phyloP scores from a whole-genome alignment of 2,888 invertebrate genomes.

The Aphidoletes aphidimyza region DNA sequence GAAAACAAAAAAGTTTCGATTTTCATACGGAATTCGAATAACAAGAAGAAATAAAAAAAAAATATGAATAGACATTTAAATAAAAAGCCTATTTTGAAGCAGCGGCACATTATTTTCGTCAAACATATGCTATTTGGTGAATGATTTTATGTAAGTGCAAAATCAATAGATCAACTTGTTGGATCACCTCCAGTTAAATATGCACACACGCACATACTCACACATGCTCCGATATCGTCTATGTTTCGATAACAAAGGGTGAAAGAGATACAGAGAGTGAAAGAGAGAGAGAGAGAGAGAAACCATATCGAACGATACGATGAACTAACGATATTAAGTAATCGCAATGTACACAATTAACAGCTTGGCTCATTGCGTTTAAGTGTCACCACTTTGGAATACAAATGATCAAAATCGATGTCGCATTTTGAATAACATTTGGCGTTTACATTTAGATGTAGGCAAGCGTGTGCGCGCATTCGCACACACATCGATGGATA shows the following conservation, averaged over 20 bases:
- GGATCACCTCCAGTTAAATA: not conserved
- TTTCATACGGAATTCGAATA: too few relatives aligned
- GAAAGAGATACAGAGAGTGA: not conserved
- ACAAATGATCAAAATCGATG: conserved; percentile 15
- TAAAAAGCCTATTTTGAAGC: too few relatives aligned
- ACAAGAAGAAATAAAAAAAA: too few relatives aligned
- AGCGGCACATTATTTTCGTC: not conserved
- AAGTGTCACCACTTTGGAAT: not conserved
- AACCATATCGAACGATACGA: not conserved
- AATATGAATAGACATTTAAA: too few relatives aligned
- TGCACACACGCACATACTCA: not conserved
- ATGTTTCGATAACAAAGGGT: not conserved
- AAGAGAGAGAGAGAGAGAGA: not conserved
- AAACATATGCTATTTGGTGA: not conserved
- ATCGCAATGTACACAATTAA: conserved; percentile 17
- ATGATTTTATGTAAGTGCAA: conserved; percentile 5
- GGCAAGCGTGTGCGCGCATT: too few relatives aligned
- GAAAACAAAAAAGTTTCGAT: too few relatives aligned
- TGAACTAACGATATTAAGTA: conserved; percentile 10
- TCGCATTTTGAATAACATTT: too few relatives aligned
- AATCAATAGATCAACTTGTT: conserved; percentile 24
- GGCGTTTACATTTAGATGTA: too few relatives aligned
- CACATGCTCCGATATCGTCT: not conserved
- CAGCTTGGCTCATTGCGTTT: not conserved
- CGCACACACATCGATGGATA: too few relatives aligned